Percentiles rank a stretch among this genome's conserved stretches.
These are phyloP conservation scores for Acleris sparsana DNA, from an alignment of 2,888 invertebrate species.

Conservation along the genomic window DNA sequence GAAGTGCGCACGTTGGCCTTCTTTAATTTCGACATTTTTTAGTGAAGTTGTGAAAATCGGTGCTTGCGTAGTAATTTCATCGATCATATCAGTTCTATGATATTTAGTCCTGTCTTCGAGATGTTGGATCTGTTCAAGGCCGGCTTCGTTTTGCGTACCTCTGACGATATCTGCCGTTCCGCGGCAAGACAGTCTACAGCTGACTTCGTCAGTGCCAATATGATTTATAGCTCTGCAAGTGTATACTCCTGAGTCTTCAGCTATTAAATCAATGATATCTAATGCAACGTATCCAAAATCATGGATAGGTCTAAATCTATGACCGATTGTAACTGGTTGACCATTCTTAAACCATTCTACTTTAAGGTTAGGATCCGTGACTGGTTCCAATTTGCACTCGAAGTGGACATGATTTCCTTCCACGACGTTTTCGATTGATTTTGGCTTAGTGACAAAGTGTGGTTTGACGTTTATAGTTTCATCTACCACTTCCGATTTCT, in stretches of 20 bases:
- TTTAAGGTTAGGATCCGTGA: conserved; percentile 97
- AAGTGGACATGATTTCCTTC: conserved; percentile 98
- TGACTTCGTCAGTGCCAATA: conserved; percentile 94
- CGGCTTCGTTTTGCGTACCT: conserved; percentile 93
- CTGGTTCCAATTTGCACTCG: conserved; percentile 98
- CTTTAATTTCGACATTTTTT: conserved; percentile 95
- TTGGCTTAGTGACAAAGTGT: conserved; percentile 93
- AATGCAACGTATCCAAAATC: conserved; percentile 99
- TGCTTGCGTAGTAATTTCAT: conserved; percentile 94
- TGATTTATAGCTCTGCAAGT: conserved; percentile 96
- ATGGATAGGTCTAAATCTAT: conserved; percentile 97
- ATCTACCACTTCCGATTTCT: conserved; percentile 91
- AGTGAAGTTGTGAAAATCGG: conserved; percentile 97
- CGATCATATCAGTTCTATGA: conserved; percentile 88
- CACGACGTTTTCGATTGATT: conserved; percentile 91
- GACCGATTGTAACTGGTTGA: conserved; percentile 95
- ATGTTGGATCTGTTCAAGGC: conserved; percentile 94
- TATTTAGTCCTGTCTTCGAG: conserved; percentile 93
- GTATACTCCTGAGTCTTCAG: conserved; percentile 97
- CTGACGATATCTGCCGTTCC: conserved; percentile 92
- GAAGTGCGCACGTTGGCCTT: conserved; percentile 97
- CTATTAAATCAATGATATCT: conserved; percentile 97
- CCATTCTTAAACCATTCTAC: conserved; percentile 99
- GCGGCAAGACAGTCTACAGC: conserved; percentile 88
- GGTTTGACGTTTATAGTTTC: conserved; percentile 93